Percentiles rank a stretch among this genome's conserved stretches.
Conservation (phyloP, 92 coral and sea anemone species). For the Paramuricea clavata region DNA sequence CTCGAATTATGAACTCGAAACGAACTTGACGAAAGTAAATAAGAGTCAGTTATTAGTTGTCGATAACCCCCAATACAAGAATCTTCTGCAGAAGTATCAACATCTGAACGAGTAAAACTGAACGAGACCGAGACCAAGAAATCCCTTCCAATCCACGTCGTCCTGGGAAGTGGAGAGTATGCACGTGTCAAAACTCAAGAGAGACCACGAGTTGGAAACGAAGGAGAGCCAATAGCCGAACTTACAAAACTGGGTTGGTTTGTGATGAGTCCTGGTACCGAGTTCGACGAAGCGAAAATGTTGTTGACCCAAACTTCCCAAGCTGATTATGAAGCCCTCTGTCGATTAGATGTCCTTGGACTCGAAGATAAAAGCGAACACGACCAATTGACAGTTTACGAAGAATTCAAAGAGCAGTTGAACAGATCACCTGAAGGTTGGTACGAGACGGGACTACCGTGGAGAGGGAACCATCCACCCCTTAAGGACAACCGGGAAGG, state of each 20-base stretch:
- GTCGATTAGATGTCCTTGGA: neutral
- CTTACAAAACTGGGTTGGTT: neutral
- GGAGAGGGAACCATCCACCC: constrained; percentile 83
- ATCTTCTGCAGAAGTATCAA: too few relatives aligned
- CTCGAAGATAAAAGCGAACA: neutral
- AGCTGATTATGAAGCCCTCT: neutral
- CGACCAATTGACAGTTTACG: neutral
- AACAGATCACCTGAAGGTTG: neutral
- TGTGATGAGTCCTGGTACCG: neutral
- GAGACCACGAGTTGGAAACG: neutral
- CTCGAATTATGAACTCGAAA: too few relatives aligned
- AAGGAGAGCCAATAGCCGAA: neutral
- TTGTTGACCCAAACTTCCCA: too few relatives aligned
- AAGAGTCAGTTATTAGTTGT: too few relatives aligned
- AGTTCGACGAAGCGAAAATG: neutral
- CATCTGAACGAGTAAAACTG: too few relatives aligned
- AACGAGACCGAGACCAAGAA: too few relatives aligned
- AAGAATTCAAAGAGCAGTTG: neutral
- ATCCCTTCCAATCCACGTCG: too few relatives aligned
- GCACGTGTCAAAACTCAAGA: neutral
- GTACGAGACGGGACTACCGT: constrained; percentile 9
- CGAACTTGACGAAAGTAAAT: too few relatives aligned
- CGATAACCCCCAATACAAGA: too few relatives aligned
- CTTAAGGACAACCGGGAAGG: constrained; percentile 45
- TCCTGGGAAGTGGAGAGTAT: neutral